phyloP scores from a whole-genome alignment of 2,113 vertebrate genomes.

The Rutilus rutilus region DNA sequence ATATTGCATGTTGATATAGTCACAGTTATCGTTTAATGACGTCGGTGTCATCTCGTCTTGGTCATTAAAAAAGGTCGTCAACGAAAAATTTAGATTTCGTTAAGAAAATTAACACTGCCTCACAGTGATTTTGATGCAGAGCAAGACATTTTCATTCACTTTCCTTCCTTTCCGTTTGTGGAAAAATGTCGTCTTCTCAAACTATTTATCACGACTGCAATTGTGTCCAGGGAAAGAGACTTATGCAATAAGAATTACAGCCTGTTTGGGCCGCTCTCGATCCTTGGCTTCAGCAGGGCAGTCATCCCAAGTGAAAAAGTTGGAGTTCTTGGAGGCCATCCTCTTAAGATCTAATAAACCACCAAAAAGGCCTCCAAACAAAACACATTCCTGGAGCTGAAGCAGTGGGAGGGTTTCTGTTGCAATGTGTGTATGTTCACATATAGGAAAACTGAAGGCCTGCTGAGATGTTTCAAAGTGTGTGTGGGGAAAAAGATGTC shows the following conservation, averaged over 20 bases:
- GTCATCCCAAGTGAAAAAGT: conserved; percentile 39
- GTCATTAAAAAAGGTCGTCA: no score
- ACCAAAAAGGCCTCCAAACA: conserved; percentile 48
- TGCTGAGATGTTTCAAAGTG: conserved; percentile 11
- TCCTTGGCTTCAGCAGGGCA: conserved; percentile 36
- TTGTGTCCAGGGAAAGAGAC: conserved; percentile 54
- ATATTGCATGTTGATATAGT: no score
- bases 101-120: no score
- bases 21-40: no score
- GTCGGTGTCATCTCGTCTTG: no score
- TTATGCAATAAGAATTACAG: conserved; percentile 51
- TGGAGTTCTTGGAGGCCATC: conserved; percentile 44
- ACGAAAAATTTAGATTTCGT: no score
- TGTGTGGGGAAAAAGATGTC: conserved; percentile 2
- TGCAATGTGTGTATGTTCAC: not conserved
- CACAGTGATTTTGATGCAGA: conserved; percentile 8
- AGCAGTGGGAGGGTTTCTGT: conserved; percentile 23
- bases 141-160: conserved; percentile 14
- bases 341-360: conserved; percentile 38
- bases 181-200: conserved; percentile 40
- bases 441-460: conserved; percentile 11
- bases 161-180: conserved; percentile 45
- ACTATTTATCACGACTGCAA: conserved; percentile 45
- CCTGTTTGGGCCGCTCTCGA: conserved; percentile 1
- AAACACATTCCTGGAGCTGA: conserved; percentile 56